phyloP scores from a whole-genome alignment of 2,888 invertebrate genomes.

The Nephrocerus scutellatus region DNA sequence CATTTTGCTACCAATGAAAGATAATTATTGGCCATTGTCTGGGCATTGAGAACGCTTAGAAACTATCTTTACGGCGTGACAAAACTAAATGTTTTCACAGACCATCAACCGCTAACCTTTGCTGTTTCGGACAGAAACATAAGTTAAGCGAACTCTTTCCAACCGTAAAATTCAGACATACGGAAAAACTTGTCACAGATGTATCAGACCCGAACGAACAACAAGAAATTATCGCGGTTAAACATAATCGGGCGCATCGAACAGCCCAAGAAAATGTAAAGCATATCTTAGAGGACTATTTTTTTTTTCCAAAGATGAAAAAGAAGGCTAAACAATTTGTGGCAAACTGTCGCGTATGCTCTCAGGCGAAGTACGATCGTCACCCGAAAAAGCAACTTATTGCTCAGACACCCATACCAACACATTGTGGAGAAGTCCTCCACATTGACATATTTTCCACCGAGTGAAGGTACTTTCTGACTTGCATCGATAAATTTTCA shows the following conservation, averaged over 20 bases:
- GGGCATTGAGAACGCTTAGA: constrained; percentile 36
- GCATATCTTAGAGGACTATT: constrained; percentile 11
- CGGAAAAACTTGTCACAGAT: constrained; percentile 3
- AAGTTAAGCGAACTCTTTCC: constrained; percentile 10
- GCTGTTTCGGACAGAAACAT: constrained; percentile 19
- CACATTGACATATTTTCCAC: constrained; percentile 11
- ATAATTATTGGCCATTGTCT: constrained; percentile 36
- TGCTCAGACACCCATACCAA: constrained; percentile 14
- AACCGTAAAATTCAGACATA: constrained; percentile 14
- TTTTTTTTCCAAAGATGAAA: constrained; percentile 12
- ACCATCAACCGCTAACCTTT: constrained; percentile 23
- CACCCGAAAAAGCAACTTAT: constrained; percentile 10
- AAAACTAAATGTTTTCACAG: constrained; percentile 17
- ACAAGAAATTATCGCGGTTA: constrained; percentile 9
- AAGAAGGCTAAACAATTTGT: constrained; percentile 6
- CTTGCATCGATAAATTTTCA: constrained; percentile 18
- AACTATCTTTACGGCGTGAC: constrained; percentile 36
- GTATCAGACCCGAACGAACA: constrained; percentile 10
- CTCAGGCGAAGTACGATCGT: constrained; percentile 7
- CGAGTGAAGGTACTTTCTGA: too few relatives aligned
- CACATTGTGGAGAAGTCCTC: constrained; percentile 10
- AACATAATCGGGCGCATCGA: constrained; percentile 11
- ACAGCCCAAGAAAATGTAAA: constrained; percentile 12
- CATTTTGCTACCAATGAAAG: constrained; percentile 33
- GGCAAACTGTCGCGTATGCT: constrained; percentile 7